A percentile compares a stretch with the other conserved stretches of the same genome.
Conservation (phyloP, 1,140 invertebrate species). For the Dreissena rostriformis region DNA sequence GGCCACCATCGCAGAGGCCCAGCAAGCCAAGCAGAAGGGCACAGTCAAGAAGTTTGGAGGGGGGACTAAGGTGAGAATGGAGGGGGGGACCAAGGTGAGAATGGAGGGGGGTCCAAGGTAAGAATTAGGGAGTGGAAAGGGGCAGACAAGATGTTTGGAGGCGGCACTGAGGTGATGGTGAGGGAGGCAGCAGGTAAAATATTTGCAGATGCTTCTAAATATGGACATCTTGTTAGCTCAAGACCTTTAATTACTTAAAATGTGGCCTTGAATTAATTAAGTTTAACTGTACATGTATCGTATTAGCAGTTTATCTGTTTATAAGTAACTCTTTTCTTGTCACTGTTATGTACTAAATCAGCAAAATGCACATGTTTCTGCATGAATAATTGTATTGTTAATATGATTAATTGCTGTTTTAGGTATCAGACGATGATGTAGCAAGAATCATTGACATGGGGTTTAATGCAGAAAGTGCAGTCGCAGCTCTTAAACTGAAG, state of each 20-base stretch:
- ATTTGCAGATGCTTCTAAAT: too few relatives aligned
- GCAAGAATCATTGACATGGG: conserved; percentile 91
- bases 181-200: not conserved
- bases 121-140: not conserved
- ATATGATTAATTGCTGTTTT: too few relatives aligned
- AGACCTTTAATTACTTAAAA: too few relatives aligned
- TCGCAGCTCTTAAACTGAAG: conserved; percentile 87
- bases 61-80: conserved; percentile 32
- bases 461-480: conserved; percentile 89
- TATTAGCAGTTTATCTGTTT: too few relatives aligned
- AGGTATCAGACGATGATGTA: conserved; percentile 87
- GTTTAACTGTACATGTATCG: too few relatives aligned
- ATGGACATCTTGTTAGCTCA: too few relatives aligned
- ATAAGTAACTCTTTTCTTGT: too few relatives aligned
- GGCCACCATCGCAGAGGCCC: conserved; percentile 92
- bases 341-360: too few relatives aligned
- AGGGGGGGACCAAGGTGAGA: conserved; percentile 27
- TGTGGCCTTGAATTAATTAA: too few relatives aligned
- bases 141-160: not conserved
- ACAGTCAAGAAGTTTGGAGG: conserved; percentile 86
- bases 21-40: conserved; percentile 85
- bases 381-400: too few relatives aligned
- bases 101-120: not conserved
- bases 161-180: not conserved
- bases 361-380: too few relatives aligned